Base-by-base conservation (phyloP, 2,113 vertebrate genomes). In the Chitala chitala region DNA sequence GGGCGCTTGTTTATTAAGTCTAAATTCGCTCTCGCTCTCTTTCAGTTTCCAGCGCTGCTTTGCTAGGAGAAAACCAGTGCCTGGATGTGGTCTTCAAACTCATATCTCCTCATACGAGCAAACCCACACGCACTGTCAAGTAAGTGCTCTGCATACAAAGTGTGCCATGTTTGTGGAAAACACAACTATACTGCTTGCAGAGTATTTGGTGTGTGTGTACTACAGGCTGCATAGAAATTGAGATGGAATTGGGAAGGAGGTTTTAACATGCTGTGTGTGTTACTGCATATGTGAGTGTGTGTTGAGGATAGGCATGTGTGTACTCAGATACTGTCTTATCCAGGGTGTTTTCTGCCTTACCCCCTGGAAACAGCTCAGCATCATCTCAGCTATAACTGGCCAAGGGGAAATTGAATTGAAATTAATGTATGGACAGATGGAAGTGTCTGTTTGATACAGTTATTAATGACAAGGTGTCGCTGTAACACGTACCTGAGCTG, bases 41-140 rank as follows among this genome's bases (percentile, higher is more conserved):
- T 71, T n/a, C 77, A 98, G 96, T 92, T 77, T 86, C 91, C 71
- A 90, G 89, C 0, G 93, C 91, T 75, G 87, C 91, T 53, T 81
- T 91, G 20, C 85, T 98, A 59, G 95, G 93, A 26, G 85, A 92
- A 80, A 95, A 92, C 48, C 87, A 91, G 76, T 92, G 93, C 0
- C 86, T 95, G 86, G 94, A 97, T 26, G 81, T 93, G 58, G 86
- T 96, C 78, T 93, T 95, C 86, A 82, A 82, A 71, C 88, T 93
- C 77, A 92, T 98, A 79, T 88, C 90, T 54, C 91, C 90, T 4
- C 93, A 93, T 59, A 90, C 90, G 77, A 87, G 80, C 79, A 92
- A 86, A 73, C 82, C 85, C 44, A 78, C 90, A 56, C 87, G 76
- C 66, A 85, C 87, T 1, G 85, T 94, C 86, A 97, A 92, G 96